Base-by-base conservation (phyloP, 1,140 invertebrate species). In the Medauroidea extradentata region DNA sequence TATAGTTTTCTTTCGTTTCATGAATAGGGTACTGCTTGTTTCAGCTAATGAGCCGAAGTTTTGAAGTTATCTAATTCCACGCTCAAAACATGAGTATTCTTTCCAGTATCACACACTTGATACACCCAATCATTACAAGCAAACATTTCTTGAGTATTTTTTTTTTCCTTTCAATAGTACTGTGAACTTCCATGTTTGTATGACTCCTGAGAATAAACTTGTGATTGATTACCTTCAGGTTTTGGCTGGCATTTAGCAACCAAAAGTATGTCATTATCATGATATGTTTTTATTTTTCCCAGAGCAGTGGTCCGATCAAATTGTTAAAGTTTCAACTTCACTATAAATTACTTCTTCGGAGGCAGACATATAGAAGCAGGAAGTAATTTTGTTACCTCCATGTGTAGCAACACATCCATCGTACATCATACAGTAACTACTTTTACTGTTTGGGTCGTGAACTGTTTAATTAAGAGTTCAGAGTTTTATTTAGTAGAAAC, bases 151-250 rank as follows among this genome's bases (percentile, higher is more conserved):
- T 39, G 34, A 18, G 24, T 42, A 8, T 25, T 25, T 27, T 60
- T 56, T 56, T 55, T 19, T 42, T 44, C 24, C 53, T 58, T 39
- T 60, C 52, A 42, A 58, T 60, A 27, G 39, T 16, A 21, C 51
- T 41, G 25, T 60, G 58, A 13, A 60, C 58, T 44, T 60, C 58
- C 58, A 60, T 60, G 52, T n/a, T n/a, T n/a, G n/a, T 60, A 27
- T 60, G 58, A 23, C 58, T 46, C 34, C 29, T 39, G 9, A 60
- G 39, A 14, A 60, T 18, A 25, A 39, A 60, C 34, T 60, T 60
- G 25, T 60, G 58, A 46, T 42, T 60, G 8, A 58, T 38, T 16
- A 42, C 25, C 25, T 56, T 44, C n/a, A 60, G 46, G 41, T 27
- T 56, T 57, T 44, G 52, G 14, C 25, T 27, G 42, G 34, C 14